Evolutionary conservation across 2,888 invertebrate species (phyloP).

Genomic region (Pristionchus mayeri): DNA sequence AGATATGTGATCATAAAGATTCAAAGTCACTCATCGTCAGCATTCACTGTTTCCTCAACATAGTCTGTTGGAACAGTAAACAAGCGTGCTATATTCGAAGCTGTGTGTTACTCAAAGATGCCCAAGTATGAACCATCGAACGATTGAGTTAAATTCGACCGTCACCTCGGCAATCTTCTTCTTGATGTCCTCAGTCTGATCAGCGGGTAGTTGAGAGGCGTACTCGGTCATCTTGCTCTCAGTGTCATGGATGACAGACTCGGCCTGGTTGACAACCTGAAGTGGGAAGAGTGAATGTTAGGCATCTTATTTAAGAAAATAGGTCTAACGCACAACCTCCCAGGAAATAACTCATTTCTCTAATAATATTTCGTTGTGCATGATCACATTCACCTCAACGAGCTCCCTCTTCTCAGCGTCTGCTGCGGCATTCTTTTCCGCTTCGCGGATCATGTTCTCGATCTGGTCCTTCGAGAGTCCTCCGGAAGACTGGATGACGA

Average conservation of each 20-base stretch:
- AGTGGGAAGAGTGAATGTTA: background rate
- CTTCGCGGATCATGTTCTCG: conserved; percentile 99
- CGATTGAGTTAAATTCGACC: too few relatives aligned
- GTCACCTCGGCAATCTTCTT: conserved; percentile 67
- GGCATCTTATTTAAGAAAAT: conserved; percentile 1
- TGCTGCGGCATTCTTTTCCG: conserved; percentile 93
- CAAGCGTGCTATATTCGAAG: background rate
- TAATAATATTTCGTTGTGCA: background rate
- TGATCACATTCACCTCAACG: conserved; percentile 82
- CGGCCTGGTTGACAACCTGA: conserved; percentile 91
- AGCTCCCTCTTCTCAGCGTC: conserved; percentile 92
- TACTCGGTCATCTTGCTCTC: conserved; percentile 98
- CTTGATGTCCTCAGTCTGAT: conserved; percentile 77
- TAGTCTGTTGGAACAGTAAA: background rate
- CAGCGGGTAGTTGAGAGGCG: conserved; percentile 93
- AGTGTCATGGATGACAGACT: conserved; percentile 96
- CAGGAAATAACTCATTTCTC: background rate
- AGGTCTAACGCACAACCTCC: background rate
- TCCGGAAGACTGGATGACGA: conserved; percentile 98
- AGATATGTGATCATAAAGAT: too few relatives aligned
- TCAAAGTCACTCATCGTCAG: too few relatives aligned
- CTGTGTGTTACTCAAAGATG: conserved; percentile 9
- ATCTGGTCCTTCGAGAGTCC: conserved; percentile 99
- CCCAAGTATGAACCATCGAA: background rate
- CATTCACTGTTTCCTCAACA: conserved; percentile 16